Evolutionary conservation across 2,888 invertebrate genomes (phyloP).

Genomic region (Eustalomyia histrio): DNA sequence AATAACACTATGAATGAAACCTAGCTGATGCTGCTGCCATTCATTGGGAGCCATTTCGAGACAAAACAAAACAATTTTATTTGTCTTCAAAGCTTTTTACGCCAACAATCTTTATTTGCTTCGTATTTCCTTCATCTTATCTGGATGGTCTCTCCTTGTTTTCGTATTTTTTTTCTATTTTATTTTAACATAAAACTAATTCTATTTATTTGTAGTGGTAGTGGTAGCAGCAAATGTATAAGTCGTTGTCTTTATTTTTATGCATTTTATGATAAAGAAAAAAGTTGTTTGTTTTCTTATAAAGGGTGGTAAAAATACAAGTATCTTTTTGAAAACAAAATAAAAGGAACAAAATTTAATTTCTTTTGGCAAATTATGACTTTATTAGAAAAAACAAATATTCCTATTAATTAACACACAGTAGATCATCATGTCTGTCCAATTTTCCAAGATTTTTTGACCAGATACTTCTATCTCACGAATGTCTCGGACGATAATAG

Average conservation of each 20-base stretch:
- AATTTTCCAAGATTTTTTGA: too few relatives aligned
- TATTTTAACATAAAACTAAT: constrained; percentile 32
- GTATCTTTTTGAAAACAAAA: too few relatives aligned
- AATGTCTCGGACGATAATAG: too few relatives aligned
- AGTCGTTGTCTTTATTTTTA: constrained; percentile 27
- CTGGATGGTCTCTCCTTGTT: background rate
- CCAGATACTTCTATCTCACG: too few relatives aligned
- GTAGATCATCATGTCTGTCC: too few relatives aligned
- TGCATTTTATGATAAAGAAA: constrained; percentile 31
- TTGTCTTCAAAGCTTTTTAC: constrained; percentile 23
- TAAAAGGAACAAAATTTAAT: too few relatives aligned
- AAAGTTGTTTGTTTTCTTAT: background rate
- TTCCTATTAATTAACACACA: too few relatives aligned
- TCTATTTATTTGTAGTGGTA: constrained; percentile 3
- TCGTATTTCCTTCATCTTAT: constrained; percentile 20
- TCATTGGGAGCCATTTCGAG: constrained; percentile 22
- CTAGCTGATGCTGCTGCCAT: constrained; percentile 2
- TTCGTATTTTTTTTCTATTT: constrained; percentile 1
- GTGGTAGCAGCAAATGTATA: background rate
- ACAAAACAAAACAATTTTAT: constrained; percentile 20
- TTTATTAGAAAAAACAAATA: too few relatives aligned
- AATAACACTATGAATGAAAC: constrained; percentile 9
- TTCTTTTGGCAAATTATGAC: too few relatives aligned
- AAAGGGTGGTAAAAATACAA: too few relatives aligned
- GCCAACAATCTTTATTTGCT: constrained; percentile 16